Evolutionary conservation across 2,797 vertebrate genomes (phyloP).

Genomic region (Sardinella longiceps): DNA sequence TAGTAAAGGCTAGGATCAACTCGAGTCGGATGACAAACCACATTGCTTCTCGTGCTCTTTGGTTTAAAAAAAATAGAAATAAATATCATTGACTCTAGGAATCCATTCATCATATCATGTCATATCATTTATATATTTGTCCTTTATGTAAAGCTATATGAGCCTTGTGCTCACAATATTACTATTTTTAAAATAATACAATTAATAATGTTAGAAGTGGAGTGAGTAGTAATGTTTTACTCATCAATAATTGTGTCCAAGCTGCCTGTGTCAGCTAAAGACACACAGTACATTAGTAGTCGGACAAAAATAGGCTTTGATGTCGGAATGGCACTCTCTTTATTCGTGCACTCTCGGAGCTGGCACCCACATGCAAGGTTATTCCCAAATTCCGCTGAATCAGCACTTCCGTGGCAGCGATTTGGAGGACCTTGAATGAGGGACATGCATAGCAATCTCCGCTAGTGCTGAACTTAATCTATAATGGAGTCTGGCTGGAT

Average conservation of each 20-base stretch:
- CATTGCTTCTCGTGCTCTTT: conserved; percentile 8
- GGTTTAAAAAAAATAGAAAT: neutral
- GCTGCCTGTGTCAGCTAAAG: neutral
- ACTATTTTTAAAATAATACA: too few species aligned
- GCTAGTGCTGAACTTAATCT: conserved; percentile 68
- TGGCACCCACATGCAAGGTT: conserved; percentile 43
- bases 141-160: neutral
- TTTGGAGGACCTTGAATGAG: conserved; percentile 39
- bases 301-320: conserved; percentile 7
- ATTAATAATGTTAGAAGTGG: too few species aligned
- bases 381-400: conserved; percentile 44
- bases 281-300: conserved; percentile 20
- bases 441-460: conserved; percentile 49
- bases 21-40: conserved; percentile 22
- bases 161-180: neutral
- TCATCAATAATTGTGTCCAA: neutral
- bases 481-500: conserved; percentile 71
- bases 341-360: conserved; percentile 30
- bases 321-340: conserved; percentile 33
- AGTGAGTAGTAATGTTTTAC: neutral
- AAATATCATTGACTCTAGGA: neutral
- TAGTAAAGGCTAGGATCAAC: conserved; percentile 29
- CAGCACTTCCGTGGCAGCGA: conserved; percentile 49
- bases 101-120: neutral
- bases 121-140: neutral